Evolutionary conservation across 1,140 invertebrate species (phyloP).

Genomic region (Stenopsyche tienmushanensis): DNA sequence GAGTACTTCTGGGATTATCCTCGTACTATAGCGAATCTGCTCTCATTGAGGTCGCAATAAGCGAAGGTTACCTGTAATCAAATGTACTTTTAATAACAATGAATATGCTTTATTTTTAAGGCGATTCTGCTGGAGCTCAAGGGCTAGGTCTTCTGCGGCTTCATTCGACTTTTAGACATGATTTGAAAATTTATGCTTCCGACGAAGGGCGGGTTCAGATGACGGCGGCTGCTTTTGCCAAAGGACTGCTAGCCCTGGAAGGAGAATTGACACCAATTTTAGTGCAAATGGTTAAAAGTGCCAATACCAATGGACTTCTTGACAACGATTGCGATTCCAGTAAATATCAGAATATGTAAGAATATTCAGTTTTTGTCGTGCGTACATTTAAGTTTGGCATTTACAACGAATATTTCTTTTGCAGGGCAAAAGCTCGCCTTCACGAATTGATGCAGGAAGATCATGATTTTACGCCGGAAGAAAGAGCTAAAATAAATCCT

Average conservation of each 20-base stretch:
- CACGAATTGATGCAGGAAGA: slow-evolving; percentile 93
- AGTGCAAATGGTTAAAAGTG: slow-evolving; percentile 99
- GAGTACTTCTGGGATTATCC: no score
- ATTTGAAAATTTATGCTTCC: slow-evolving; percentile 98
- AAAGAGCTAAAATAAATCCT: slow-evolving; percentile 86
- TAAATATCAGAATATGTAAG: slow-evolving; percentile 94
- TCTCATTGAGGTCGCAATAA: no score
- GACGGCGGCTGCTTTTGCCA: slow-evolving; percentile 99
- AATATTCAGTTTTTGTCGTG: no score
- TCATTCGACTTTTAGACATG: slow-evolving; percentile 98
- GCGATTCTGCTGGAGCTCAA: slow-evolving; percentile 85
- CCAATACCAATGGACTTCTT: slow-evolving; percentile 96
- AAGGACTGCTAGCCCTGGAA: slow-evolving; percentile 94
- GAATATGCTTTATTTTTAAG: no score
- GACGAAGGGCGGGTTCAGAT: slow-evolving; percentile 99
- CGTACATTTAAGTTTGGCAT: not conserved
- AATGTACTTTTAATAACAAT: no score
- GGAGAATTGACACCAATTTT: slow-evolving; percentile 98
- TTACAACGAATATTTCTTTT: slow-evolving; percentile 32
- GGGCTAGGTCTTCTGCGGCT: slow-evolving; percentile 89
- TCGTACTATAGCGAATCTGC: no score
- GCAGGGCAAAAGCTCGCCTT: slow-evolving; percentile 89
- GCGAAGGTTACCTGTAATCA: no score
- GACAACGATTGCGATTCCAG: slow-evolving; percentile 98
- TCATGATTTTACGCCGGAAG: slow-evolving; percentile 83